Base-by-base conservation (phyloP, 37 sponge, comb jelly and placozoan species). In the Spongia lamella region DNA sequence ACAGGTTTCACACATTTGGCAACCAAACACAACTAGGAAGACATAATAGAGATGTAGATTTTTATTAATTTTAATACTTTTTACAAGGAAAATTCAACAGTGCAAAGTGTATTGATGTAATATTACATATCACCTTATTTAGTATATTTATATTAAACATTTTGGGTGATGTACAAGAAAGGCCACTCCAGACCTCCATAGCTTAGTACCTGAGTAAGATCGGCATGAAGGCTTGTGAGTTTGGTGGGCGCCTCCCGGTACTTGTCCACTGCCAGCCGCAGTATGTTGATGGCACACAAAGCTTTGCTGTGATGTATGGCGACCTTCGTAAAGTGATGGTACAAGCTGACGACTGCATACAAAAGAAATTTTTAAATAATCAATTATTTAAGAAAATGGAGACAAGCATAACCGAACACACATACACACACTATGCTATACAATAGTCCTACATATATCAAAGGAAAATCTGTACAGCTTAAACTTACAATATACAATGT, bases 161-260 rank as follows among this genome's bases (percentile, higher is more conserved):
- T 51, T 51, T 19, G 16, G 22, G 9, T 27, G 22, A 60, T 60
- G 9, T 24, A 15, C 26, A 24, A 2, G 20, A 31, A 63, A 25
- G 13, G 61, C n/a, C n/a, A n/a, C n/a, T n/a, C n/a, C n/a, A n/a
- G n/a, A n/a, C n/a, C n/a, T n/a, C n/a, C n/a, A n/a, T n/a, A n/a
- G n/a, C n/a, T n/a, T n/a, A 56, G 4, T 52, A 90, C 90, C 83
- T 88, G 93, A 20, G 81, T 33, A 14, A 93, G 66, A 65, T 95
- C 96, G 27, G 81, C 60, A 63, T 95, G 96, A 6, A 95, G 72
- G 35, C 87, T 78, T 24, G 96, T 95, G 19, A 95, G 88, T 50
- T 36, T 57, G 15, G 73, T 27, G 22, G 82, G 75, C 0, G 73
- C 38, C 13, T 67, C 56, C 4, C 57, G 67, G 60, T 86, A 83